Percentiles rank a stretch among this genome's conserved stretches.
Evolutionary conservation across 2,113 vertebrate genomes (phyloP).

Genomic region (Lepisosteus osseus): DNA sequence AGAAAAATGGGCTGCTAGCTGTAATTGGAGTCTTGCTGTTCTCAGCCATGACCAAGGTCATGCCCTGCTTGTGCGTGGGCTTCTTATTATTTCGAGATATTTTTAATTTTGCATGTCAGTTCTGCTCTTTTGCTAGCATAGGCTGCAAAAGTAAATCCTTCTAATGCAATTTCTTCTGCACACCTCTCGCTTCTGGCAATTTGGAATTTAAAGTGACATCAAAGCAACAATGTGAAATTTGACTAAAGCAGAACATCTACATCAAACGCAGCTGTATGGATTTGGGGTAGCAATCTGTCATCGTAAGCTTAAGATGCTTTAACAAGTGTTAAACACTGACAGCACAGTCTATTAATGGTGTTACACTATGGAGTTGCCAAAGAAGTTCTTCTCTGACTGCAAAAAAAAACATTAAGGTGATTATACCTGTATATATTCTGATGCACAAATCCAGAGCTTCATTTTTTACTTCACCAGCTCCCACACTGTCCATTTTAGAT

Average conservation of each 20-base stretch:
- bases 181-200: not conserved
- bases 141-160: slow-evolving; percentile 1
- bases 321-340: slow-evolving; percentile 3
- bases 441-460: not conserved
- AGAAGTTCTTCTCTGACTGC: not conserved
- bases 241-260: not conserved
- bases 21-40: not conserved
- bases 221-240: not conserved
- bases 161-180: not conserved
- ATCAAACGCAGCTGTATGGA: not conserved
- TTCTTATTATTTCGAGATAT: not conserved
- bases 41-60: not conserved
- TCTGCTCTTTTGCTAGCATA: slow-evolving; percentile 2
- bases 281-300: slow-evolving; percentile 5
- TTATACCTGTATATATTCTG: not conserved
- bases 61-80: not conserved
- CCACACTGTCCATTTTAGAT: no score
- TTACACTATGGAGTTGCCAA: not conserved
- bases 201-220: slow-evolving; percentile 2
- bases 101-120: not conserved
- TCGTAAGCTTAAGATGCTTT: not conserved
- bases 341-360: not conserved
- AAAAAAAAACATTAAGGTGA: not conserved
- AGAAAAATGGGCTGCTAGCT: not conserved
- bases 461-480: not conserved